phyloP scores from a whole-genome alignment of 2,888 invertebrate genomes.

The Noctua fimbriata region DNA sequence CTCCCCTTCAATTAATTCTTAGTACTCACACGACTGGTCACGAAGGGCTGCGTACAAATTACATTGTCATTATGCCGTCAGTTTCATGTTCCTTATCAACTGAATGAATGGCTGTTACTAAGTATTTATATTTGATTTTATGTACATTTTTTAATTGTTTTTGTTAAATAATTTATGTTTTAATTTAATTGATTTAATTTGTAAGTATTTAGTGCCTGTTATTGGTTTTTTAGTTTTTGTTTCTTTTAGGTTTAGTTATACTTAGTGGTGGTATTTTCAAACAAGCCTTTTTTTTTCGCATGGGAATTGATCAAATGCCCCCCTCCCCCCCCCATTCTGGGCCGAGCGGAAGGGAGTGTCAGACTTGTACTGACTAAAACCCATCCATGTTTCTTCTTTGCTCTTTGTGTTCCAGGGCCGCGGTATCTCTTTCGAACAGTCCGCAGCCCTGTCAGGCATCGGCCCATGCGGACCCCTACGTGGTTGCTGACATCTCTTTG shows the following conservation, averaged over 20 bases:
- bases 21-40: constrained; percentile 12
- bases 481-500: too few species aligned
- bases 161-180: background rate
- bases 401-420: too few species aligned
- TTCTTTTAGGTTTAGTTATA: background rate
- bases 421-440: too few species aligned
- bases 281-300: too few species aligned
- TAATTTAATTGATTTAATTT: background rate
- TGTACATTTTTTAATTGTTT: background rate
- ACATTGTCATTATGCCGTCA: constrained; percentile 36
- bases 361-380: too few species aligned
- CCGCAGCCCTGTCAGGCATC: too few species aligned
- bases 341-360: too few species aligned
- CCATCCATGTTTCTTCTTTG: too few species aligned
- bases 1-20: constrained; percentile 2
- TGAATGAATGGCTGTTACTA: constrained; percentile 11
- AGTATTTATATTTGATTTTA: constrained; percentile 17
- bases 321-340: too few species aligned
- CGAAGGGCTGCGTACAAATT: constrained; percentile 42
- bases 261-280: background rate
- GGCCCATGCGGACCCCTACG: too few species aligned
- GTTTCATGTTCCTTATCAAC: constrained; percentile 26
- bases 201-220: too few species aligned
- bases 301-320: too few species aligned
- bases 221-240: background rate